Evolutionary conservation across 1,140 invertebrate genomes (phyloP).

Genomic region (Bathynomus jamesi): DNA sequence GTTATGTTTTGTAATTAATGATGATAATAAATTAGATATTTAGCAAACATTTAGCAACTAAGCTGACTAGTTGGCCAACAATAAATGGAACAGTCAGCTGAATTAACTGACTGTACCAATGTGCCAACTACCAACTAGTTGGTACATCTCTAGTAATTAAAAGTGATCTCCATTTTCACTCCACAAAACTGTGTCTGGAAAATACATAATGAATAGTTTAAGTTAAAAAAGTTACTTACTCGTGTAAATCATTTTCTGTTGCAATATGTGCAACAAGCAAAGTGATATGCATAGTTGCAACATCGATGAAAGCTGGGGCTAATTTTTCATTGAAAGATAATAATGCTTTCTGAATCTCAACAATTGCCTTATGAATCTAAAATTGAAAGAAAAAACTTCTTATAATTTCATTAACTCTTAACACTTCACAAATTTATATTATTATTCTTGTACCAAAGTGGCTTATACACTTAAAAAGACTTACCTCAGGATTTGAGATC

Average conservation of each 20-base stretch:
- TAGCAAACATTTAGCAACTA: not conserved
- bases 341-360: not conserved
- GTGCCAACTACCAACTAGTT: not conserved
- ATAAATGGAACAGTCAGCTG: too few species aligned
- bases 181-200: not conserved
- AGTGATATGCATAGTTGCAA: not conserved
- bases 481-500: not conserved
- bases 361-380: not conserved
- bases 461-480: not conserved
- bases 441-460: not conserved
- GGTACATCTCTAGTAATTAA: not conserved
- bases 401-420: not conserved
- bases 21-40: too few species aligned
- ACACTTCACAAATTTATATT: not conserved
- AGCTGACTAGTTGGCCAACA: too few species aligned
- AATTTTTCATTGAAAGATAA: not conserved
- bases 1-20: too few species aligned
- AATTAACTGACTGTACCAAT: too few species aligned
- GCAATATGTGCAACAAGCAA: not conserved
- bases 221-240: too few species aligned
- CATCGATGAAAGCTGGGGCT: not conserved
- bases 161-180: not conserved
- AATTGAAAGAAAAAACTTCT: not conserved
- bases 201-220: not conserved
- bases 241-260: not conserved